Evolutionary conservation across 2,888 invertebrate genomes (phyloP).

Genomic region (Lucinisca nassula): DNA sequence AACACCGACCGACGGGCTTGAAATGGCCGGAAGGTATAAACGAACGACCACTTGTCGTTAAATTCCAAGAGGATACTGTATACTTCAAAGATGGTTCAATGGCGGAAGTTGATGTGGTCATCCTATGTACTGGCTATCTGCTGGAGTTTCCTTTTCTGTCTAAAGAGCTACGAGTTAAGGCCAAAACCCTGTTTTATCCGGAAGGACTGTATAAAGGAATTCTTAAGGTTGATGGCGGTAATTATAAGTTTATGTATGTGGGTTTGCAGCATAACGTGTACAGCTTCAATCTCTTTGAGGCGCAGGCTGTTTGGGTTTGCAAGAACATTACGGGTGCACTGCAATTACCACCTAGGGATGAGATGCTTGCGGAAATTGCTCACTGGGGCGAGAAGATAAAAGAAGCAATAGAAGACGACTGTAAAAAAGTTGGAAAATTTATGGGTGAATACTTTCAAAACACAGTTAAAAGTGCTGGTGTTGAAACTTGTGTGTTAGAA

Average conservation of each 20-base stretch:
- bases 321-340: neutral
- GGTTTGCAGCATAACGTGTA: neutral
- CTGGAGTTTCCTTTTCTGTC: neutral
- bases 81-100: neutral
- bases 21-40: neutral
- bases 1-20: neutral
- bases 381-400: neutral
- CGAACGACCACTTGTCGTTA: neutral
- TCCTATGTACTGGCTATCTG: neutral
- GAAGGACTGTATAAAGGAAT: neutral
- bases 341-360: neutral
- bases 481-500: neutral
- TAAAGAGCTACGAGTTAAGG: neutral
- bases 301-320: neutral
- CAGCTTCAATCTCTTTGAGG: neutral
- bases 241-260: neutral
- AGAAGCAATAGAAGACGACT: neutral
- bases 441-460: neutral
- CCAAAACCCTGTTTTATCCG: neutral
- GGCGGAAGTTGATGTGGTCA: neutral
- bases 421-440: neutral
- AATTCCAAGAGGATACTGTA: neutral
- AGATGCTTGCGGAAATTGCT: neutral
- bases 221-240: neutral
- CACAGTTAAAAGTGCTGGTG: neutral